Conservation (phyloP, 2,888 invertebrate species). For the Fragum fragum region DNA sequence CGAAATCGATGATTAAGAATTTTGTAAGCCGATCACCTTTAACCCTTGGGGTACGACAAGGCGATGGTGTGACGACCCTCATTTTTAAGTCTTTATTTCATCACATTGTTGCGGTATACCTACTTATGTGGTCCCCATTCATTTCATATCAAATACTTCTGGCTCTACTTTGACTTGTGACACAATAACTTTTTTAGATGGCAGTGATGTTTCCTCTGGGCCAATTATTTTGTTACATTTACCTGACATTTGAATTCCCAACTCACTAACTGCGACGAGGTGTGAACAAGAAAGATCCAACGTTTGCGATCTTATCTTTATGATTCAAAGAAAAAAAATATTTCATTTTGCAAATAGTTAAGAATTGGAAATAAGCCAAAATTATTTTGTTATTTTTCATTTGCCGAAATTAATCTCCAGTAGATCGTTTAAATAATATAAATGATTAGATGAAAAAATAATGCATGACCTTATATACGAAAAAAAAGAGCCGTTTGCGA, state of each 20-base stretch:
- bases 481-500: too few species aligned
- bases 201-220: not conserved
- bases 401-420: too few species aligned
- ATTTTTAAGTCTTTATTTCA: constrained; percentile 50
- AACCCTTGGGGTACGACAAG: constrained; percentile 32
- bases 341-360: too few species aligned
- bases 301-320: not conserved
- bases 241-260: not conserved
- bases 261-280: not conserved
- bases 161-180: not conserved
- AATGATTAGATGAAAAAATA: too few species aligned
- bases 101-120: constrained; percentile 13
- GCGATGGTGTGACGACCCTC: constrained; percentile 51
- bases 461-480: too few species aligned
- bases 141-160: not conserved
- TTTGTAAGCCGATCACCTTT: constrained; percentile 47
- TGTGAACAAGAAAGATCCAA: constrained; percentile 2
- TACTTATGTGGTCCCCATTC: not conserved
- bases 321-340: not conserved
- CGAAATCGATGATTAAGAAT: constrained; percentile 57
- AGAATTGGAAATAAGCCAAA: too few species aligned
- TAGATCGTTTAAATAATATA: too few species aligned
- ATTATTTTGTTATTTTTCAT: too few species aligned
- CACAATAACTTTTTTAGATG: constrained; percentile 10
- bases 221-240: constrained; percentile 8